Conservation (phyloP, 2,888 invertebrate genomes). For the Tipula helvola region DNA sequence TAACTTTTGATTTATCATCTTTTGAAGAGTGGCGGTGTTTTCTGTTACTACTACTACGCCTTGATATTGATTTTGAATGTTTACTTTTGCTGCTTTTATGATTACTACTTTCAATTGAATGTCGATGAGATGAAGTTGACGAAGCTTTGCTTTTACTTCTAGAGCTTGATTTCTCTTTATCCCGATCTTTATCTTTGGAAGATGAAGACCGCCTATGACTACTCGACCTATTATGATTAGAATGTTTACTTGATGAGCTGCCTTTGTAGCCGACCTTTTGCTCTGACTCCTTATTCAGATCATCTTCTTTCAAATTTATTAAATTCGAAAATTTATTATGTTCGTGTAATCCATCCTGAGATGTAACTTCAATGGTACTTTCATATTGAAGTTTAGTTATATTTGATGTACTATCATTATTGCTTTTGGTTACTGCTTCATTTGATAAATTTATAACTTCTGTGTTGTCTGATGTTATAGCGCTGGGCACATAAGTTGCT, state of each 20-base stretch:
- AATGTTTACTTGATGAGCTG: neutral
- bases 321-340: neutral
- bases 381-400: neutral
- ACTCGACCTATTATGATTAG: neutral
- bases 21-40: neutral
- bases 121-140: conserved; percentile 13
- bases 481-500: conserved; percentile 27
- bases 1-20: neutral
- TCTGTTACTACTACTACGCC: neutral
- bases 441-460: neutral
- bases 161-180: neutral
- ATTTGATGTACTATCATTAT: neutral
- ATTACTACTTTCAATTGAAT: neutral
- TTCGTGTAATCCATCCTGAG: neutral
- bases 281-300: neutral
- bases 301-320: neutral
- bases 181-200: neutral
- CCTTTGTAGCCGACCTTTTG: neutral
- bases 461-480: neutral
- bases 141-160: conserved; percentile 9
- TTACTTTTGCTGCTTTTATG: neutral
- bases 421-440: neutral
- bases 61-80: conserved; percentile 10
- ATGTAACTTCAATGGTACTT: neutral
- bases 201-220: neutral